A percentile compares a stretch with the other conserved stretches of the same genome.
These are phyloP conservation scores for Hippolais icterina DNA, from an alignment of 2,113 vertebrate genomes.

Conservation along the genomic window DNA sequence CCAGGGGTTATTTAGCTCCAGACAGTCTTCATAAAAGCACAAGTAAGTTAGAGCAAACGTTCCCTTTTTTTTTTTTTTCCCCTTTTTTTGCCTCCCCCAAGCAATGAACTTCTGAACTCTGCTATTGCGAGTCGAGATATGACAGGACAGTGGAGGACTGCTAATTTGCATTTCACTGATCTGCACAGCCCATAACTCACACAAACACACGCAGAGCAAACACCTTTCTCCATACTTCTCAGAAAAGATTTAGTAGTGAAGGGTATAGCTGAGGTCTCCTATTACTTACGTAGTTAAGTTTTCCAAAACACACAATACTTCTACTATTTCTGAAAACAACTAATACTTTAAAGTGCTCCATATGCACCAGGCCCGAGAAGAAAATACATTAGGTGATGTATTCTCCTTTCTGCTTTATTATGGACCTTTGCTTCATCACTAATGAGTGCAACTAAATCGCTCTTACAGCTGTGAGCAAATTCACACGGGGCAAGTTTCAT, in stretches of 20 bases:
- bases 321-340: constrained; percentile 42
- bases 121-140: constrained; percentile 18
- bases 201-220: neutral
- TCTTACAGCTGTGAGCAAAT: constrained; percentile 8
- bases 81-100: neutral
- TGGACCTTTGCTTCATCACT: neutral
- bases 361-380: neutral
- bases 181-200: constrained; percentile 29
- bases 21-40: constrained; percentile 71
- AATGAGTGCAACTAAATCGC: neutral
- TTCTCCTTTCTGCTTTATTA: constrained; percentile 31
- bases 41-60: constrained; percentile 54
- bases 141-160: constrained; percentile 26
- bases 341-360: constrained; percentile 13
- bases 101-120: constrained; percentile 64
- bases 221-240: neutral
- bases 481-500: neutral
- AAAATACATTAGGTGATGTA: constrained; percentile 38
- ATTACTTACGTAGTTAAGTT: constrained; percentile 18
- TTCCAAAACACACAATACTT: constrained; percentile 26
- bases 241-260: constrained; percentile 1
- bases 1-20: constrained; percentile 69
- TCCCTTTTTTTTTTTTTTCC: neutral
- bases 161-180: constrained; percentile 25
- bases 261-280: neutral